Conservation (phyloP, 2,888 invertebrate species). For the Zonitis immaculata region DNA sequence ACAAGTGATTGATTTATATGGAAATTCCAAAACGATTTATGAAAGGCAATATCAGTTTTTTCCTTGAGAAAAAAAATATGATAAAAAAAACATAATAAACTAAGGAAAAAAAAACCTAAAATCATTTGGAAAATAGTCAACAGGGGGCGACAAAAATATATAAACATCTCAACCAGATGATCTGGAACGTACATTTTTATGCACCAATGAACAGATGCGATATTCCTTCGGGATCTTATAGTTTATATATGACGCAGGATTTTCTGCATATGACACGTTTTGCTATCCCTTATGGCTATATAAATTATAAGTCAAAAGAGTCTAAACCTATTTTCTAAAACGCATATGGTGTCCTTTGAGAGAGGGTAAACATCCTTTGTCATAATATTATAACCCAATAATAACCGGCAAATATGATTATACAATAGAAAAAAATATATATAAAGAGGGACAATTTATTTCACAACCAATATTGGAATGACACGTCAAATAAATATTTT, state of each 20-base stretch:
- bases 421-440: background rate
- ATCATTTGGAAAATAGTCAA: background rate
- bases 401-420: conserved; percentile 4
- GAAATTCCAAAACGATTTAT: conserved; percentile 29
- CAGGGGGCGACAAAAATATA: background rate
- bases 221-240: conserved; percentile 16
- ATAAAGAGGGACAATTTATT: background rate
- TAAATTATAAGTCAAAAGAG: conserved; percentile 20
- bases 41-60: conserved; percentile 1
- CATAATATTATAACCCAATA: conserved; percentile 14
- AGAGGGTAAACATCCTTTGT: conserved; percentile 20
- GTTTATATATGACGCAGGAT: conserved; percentile 10
- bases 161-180: conserved; percentile 4
- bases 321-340: conserved; percentile 14
- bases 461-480: background rate
- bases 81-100: background rate
- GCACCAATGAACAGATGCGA: conserved; percentile 17
- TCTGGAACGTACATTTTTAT: conserved; percentile 18
- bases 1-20: conserved; percentile 38
- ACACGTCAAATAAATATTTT: background rate
- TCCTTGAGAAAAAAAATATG: background rate
- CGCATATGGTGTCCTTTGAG: conserved; percentile 19
- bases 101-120: background rate
- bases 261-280: conserved; percentile 19
- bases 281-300: conserved; percentile 10